Percentiles rank a stretch among this genome's conserved stretches.
Evolutionary conservation across 2,888 invertebrate genomes (phyloP).

Genomic region (Machimus atricapillus): DNA sequence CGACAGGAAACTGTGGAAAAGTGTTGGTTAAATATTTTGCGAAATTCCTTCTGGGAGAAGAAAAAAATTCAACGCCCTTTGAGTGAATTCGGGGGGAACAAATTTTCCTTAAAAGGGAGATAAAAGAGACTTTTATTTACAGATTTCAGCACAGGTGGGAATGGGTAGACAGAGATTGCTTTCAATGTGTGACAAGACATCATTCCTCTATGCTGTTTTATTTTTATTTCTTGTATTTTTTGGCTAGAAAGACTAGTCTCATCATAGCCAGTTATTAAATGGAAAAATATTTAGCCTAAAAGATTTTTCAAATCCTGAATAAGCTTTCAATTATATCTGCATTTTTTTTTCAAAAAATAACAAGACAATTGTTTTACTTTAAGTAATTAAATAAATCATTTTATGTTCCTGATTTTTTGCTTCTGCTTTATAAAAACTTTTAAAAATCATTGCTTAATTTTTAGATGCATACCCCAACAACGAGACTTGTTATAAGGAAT

Average conservation of each 20-base stretch:
- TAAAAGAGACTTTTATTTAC: slow-evolving; percentile 12
- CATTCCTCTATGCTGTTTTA: neutral
- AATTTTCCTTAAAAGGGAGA: slow-evolving; percentile 1
- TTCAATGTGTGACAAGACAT: neutral
- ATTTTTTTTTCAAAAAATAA: too few species aligned
- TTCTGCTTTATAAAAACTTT: neutral
- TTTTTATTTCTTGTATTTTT: too few species aligned
- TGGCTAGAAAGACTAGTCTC: too few species aligned
- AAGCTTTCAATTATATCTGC: too few species aligned
- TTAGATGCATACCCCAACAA: neutral
- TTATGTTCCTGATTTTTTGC: too few species aligned
- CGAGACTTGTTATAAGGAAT: too few species aligned
- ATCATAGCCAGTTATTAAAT: neutral
- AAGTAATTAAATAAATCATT: too few species aligned
- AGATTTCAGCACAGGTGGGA: neutral
- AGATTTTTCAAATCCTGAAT: too few species aligned
- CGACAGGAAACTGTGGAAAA: neutral
- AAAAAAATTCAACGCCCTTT: neutral
- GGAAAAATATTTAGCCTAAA: neutral
- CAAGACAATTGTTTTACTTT: too few species aligned
- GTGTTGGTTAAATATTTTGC: slow-evolving; percentile 29
- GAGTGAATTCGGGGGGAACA: neutral
- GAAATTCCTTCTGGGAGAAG: neutral
- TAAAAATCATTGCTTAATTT: neutral
- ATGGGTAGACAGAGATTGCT: neutral